These are phyloP conservation scores for Condylura cristata DNA, from an alignment of 2,113 vertebrate species.

Conservation along the genomic window DNA sequence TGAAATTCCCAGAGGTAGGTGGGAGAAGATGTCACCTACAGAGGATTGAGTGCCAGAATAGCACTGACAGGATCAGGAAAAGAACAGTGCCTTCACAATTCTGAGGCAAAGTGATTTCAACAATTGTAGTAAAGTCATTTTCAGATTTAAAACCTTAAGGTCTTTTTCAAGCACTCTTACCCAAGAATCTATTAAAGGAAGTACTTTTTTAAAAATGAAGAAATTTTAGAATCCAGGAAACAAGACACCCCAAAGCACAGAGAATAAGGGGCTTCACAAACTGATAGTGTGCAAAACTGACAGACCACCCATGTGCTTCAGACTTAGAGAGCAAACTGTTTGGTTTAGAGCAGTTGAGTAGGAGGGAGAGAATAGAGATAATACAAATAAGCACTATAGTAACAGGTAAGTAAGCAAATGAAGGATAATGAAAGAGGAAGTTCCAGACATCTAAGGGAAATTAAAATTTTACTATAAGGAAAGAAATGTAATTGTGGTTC, in stretches of 20 bases:
- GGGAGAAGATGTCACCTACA: not conserved
- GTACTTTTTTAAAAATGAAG: not conserved
- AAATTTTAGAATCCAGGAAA: not conserved
- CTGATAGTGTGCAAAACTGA: not conserved
- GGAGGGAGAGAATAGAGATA: not conserved
- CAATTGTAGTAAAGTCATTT: not conserved
- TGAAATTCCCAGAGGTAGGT: not conserved
- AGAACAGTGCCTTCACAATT: not conserved
- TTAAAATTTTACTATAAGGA: not conserved
- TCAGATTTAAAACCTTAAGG: constrained; percentile 23
- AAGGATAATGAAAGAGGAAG: not conserved
- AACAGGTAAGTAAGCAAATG: not conserved
- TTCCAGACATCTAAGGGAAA: not conserved
- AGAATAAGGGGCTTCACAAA: not conserved
- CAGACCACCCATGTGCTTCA: not conserved
- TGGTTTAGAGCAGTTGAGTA: not conserved
- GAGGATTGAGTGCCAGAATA: not conserved
- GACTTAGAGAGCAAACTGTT: not conserved
- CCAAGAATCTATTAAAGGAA: not conserved
- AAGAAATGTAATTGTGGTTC: not conserved
- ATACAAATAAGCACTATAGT: not conserved
- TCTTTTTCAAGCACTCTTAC: not conserved
- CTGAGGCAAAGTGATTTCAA: not conserved
- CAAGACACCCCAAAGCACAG: not conserved
- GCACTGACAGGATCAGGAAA: not conserved